Evolutionary conservation across 2,888 invertebrate species (phyloP).

Genomic region (Callinectes sapidus): DNA sequence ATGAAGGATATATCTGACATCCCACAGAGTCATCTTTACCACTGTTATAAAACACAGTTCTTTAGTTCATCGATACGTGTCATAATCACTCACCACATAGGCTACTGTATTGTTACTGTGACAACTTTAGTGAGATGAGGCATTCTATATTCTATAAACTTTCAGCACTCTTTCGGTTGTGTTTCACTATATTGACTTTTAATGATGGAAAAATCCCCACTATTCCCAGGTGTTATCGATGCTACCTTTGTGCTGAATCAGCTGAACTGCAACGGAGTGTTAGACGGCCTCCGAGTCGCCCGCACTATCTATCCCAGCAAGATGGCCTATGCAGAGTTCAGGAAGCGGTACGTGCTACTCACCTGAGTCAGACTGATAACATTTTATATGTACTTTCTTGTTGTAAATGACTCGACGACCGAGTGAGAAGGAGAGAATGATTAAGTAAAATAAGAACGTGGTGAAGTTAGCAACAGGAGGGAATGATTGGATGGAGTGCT

Average conservation of each 20-base stretch:
- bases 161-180: neutral
- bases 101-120: neutral
- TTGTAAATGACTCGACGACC: neutral
- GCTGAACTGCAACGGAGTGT: slow-evolving; percentile 80
- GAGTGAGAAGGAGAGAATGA: neutral
- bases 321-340: slow-evolving; percentile 80
- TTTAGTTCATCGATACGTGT: neutral
- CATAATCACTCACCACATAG: neutral
- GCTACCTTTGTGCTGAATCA: slow-evolving; percentile 80
- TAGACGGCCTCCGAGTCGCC: slow-evolving; percentile 80
- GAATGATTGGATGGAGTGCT: neutral
- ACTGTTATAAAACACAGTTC: neutral
- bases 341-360: slow-evolving; percentile 77
- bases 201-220: neutral
- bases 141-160: neutral
- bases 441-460: neutral
- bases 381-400: neutral
- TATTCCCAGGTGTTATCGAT: slow-evolving; percentile 78
- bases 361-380: neutral
- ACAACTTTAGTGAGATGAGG: no score
- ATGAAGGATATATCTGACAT: neutral
- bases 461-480: neutral
- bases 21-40: neutral
- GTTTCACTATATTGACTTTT: neutral
- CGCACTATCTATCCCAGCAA: slow-evolving; percentile 80